These are phyloP conservation scores for Anguilla pacifica DNA, from an alignment of 2,797 vertebrate genomes.

Conservation along the genomic window DNA sequence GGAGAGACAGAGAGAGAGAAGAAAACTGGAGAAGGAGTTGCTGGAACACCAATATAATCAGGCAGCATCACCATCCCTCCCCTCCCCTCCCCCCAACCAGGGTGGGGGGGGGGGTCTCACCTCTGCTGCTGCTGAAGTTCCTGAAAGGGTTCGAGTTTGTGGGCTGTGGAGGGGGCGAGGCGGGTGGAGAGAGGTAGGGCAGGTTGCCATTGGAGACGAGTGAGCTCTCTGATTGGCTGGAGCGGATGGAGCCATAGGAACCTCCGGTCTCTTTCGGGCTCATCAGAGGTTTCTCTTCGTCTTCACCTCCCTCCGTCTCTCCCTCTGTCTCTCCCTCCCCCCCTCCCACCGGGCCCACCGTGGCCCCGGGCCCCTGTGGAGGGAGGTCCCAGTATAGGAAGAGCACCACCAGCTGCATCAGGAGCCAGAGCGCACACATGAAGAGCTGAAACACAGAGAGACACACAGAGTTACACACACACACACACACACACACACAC, in stretches of 20 bases:
- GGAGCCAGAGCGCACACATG: conserved; percentile 80
- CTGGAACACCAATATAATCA: background rate
- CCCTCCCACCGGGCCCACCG: background rate
- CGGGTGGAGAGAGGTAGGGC: conserved; percentile 43
- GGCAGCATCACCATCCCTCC: no score
- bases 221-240: conserved; percentile 23
- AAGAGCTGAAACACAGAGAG: conserved; percentile 67
- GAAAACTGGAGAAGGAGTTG: background rate
- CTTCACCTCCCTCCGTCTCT: conserved; percentile 47
- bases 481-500: no score
- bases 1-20: background rate
- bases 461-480: background rate
- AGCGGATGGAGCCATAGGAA: conserved; percentile 66
- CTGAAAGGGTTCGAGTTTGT: conserved; percentile 47
- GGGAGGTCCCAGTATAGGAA: conserved; percentile 80
- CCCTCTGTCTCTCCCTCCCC: conserved; percentile 26
- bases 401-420: conserved; percentile 74
- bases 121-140: conserved; percentile 63
- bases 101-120: conserved; percentile 51
- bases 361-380: conserved; percentile 41
- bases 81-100: background rate
- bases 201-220: conserved; percentile 29
- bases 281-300: conserved; percentile 65
- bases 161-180: conserved; percentile 17
- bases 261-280: conserved; percentile 56